Base-by-base conservation (phyloP, 2,113 vertebrate genomes). In the Limnothrissa miodon region DNA sequence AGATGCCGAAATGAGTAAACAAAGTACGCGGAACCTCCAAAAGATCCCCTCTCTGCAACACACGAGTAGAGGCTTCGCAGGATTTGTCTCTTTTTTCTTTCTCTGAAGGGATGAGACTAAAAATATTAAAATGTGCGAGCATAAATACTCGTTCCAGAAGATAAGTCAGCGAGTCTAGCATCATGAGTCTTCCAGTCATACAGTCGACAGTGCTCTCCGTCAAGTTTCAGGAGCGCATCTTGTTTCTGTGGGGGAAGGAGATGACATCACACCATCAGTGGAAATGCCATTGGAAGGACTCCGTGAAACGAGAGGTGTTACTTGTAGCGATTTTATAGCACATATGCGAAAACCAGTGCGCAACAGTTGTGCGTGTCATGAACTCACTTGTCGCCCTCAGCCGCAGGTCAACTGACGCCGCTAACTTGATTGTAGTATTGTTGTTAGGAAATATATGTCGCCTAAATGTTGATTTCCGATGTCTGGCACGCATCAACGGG, bases 1-100 rank as follows among this genome's bases (percentile, higher is more conserved):
- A 99, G 87, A 99, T 99, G 39, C 98, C 98, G 39, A 97, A 99
- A 82, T 99, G 98, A 42, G 96, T 95, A 86, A 99, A 96, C 17
- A 99, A 89, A 0, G 97, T 97, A 85, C 98, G 93, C 25, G 97
- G 95, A 48, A 99, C 98, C 87, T 99, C 96, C 80, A 99, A 87
- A 56, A 99, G 90, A 84, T 99, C 98, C 0, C 98, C 98, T 0
- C 96, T 94, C 80, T 95, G 93, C 21, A 84, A 85, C 95, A 93
- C 80, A 78, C 15, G 62, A 92, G 80, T 48, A 89, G 66, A 74
- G 66, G 66, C 11, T 36, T 94, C 92, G 7, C 90, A 89, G 79
- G 81, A 89, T 48, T 83, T 91, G 11, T 79, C 19, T 81, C 23
- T 36, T 45, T 46, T 85, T n/a, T 86, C 51, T 19, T 85, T 66